Evolutionary conservation across 2,113 vertebrate species (phyloP), one percentile per base, ranked within the genome.

Genomic region (Azemiops feae): DNA sequence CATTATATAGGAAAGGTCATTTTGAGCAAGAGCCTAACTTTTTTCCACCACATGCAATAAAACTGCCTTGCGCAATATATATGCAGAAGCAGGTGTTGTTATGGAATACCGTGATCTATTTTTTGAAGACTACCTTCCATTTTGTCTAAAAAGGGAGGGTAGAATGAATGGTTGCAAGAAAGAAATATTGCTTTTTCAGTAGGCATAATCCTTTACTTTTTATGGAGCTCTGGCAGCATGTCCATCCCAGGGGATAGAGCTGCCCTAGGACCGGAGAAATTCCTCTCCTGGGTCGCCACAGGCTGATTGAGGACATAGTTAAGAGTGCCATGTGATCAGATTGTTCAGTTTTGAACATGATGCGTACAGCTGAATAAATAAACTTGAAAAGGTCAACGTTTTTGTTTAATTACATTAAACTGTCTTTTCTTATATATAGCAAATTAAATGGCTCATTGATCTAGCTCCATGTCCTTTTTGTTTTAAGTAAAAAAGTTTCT

Each of bases 21-120:
- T 92, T 45, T 87, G 94, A 93, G 92, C 74, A 95, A 95, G 94
- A 12, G 85, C n/a, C 6, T 91, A 9, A 94, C 91, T 18, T 43
- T 94, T 94, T 95, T 94, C 88, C 91, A 91, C 90, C 34, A 91
- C 64, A 10, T 34, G 34, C 86, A 89, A 50, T 95, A 30, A 52
- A 90, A 96, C 95, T 58, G 30, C 30, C 64, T 69, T 1, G 74
- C 3, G 0, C 3, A 81, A 34, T 39, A 22, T 22, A 81, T 9
- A 81, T 22, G 34, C 18, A 81, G 34, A 81, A 81, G 34, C 34
- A 81, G 18, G 22, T 81, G 7, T 39, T 81, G 34, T 81, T 81
- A 81, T 81, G 18, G 74, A 18, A 81, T 81, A 81, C 18, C 8
- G 34, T 43, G 18, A 47, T 92, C 4, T 81, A 50, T 69, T 16